Conservation (phyloP, 2,888 invertebrate species). For the Platerodrilus igneus region DNA sequence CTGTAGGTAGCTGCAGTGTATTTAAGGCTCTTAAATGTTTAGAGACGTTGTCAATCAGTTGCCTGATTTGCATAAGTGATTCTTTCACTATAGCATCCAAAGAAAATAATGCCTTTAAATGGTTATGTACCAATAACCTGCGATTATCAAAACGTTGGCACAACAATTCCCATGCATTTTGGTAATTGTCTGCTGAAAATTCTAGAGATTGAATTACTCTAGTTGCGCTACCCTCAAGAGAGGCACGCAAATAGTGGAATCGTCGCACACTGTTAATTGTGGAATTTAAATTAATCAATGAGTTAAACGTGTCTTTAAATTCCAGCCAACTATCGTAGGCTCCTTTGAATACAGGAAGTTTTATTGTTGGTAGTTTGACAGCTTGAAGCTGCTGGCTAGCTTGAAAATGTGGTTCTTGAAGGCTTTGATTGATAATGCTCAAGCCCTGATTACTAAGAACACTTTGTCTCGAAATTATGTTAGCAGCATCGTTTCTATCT, state of each 20-base stretch:
- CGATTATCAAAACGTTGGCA: conserved; percentile 25
- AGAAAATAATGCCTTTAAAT: conserved; percentile 26
- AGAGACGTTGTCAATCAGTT: not conserved
- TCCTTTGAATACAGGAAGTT: conserved; percentile 14
- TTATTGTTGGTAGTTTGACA: conserved; percentile 13
- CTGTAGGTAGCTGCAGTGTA: too few species aligned
- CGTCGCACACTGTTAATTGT: conserved; percentile 15
- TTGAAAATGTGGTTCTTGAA: too few species aligned
- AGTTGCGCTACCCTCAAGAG: conserved; percentile 15
- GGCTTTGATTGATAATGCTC: too few species aligned
- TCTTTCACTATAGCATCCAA: conserved; percentile 3
- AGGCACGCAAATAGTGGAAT: conserved; percentile 17
- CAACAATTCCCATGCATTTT: conserved; percentile 25
- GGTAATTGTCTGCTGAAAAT: conserved; percentile 22
- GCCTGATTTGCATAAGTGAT: not conserved
- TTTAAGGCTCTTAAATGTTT: not conserved
- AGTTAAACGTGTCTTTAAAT: conserved; percentile 12
- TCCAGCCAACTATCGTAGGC: conserved; percentile 11
- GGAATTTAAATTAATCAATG: too few species aligned
- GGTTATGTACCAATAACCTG: conserved; percentile 24
- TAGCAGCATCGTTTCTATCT: too few species aligned
- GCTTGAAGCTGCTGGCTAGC: not conserved
- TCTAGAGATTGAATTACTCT: conserved; percentile 21
- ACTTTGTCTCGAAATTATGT: too few species aligned
- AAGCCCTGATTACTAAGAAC: too few species aligned